These are phyloP conservation scores for Athalia cordata DNA, from an alignment of 2,888 invertebrate species.

Conservation along the genomic window DNA sequence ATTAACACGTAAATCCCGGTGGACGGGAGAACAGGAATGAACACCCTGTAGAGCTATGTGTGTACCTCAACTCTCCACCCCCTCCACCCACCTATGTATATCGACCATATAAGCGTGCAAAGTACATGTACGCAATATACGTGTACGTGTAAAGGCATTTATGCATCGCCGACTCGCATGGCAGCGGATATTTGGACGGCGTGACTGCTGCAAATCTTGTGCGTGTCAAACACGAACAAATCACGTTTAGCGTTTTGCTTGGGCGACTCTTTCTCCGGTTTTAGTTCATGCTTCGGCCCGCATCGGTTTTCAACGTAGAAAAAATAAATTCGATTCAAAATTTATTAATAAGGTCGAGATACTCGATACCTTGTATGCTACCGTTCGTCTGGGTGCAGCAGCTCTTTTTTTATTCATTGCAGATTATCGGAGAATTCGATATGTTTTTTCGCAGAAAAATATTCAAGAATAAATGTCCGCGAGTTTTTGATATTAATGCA, in stretches of 20 bases:
- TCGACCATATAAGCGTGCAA: no score
- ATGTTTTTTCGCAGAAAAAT: background rate
- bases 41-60: no score
- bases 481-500: no score
- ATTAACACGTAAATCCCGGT: no score
- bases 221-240: conserved; percentile 58
- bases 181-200: conserved; percentile 59
- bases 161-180: background rate
- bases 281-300: background rate
- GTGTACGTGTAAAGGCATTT: background rate
- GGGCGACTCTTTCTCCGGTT: conserved; percentile 10
- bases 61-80: no score
- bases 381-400: background rate
- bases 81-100: no score
- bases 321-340: conserved; percentile 1
- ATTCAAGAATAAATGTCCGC: no score
- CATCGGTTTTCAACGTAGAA: background rate
- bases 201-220: conserved; percentile 58
- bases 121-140: background rate
- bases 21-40: no score
- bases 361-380: conserved; percentile 11
- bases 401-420: background rate
- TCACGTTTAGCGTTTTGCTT: conserved; percentile 8
- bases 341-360: conserved; percentile 21
- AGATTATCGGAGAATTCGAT: background rate